Conservation (phyloP, 2,888 invertebrate genomes). For the Diarsia mendica region DNA sequence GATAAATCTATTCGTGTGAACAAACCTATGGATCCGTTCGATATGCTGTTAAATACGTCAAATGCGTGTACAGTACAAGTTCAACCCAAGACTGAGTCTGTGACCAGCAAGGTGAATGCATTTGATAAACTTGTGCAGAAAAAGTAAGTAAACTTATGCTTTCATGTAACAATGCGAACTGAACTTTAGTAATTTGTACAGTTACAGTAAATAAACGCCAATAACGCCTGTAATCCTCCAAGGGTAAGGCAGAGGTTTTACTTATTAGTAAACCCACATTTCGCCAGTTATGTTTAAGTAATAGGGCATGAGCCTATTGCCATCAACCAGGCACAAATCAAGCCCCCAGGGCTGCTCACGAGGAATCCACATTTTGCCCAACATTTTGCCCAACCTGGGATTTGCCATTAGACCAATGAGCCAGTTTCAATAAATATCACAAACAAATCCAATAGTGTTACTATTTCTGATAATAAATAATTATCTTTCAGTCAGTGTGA, state of each 20-base stretch:
- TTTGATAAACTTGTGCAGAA: slow-evolving; percentile 62
- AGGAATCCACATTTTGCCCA: no score
- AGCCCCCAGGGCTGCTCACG: no score
- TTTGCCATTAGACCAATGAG: no score
- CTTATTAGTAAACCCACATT: no score
- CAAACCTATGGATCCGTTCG: slow-evolving; percentile 82
- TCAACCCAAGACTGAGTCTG: slow-evolving; percentile 52
- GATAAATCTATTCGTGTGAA: slow-evolving; percentile 86
- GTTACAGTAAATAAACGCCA: background rate
- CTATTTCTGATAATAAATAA: no score
- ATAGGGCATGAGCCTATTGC: no score
- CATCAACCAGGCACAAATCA: no score
- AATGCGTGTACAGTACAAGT: slow-evolving; percentile 55
- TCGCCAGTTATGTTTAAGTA: no score
- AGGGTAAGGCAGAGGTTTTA: no score
- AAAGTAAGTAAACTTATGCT: slow-evolving; percentile 68
- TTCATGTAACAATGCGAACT: background rate
- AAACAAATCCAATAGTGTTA: background rate
- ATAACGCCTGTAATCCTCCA: no score
- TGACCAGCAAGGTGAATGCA: slow-evolving; percentile 54
- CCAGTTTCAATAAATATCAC: background rate
- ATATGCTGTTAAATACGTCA: slow-evolving; percentile 81
- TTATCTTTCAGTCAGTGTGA: no score
- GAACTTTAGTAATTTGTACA: background rate
- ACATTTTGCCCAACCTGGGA: no score